Evolutionary conservation across 2,113 vertebrate genomes (phyloP).

Genomic region (Dipodomys spectabilis): DNA sequence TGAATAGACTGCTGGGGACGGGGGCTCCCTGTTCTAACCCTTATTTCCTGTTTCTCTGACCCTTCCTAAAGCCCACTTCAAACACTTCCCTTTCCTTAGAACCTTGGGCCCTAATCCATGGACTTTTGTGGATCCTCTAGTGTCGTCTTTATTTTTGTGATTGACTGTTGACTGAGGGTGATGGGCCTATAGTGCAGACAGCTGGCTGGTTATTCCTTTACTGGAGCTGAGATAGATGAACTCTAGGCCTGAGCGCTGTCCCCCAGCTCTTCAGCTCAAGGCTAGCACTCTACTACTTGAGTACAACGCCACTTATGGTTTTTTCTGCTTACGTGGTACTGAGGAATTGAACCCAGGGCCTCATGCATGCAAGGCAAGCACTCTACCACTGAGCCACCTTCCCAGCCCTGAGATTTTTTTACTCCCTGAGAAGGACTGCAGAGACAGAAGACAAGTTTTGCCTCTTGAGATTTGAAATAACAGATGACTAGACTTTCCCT

Average conservation of each 20-base stretch:
- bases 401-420: neutral
- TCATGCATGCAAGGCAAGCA: too few relatives aligned
- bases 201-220: neutral
- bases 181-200: neutral
- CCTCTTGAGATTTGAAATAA: neutral
- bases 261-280: too few relatives aligned
- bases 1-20: neutral
- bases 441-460: neutral
- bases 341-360: too few relatives aligned
- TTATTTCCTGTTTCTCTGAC: neutral
- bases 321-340: too few relatives aligned
- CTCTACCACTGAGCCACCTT: too few relatives aligned
- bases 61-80: neutral
- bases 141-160: too few relatives aligned
- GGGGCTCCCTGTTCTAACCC: neutral
- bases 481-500: neutral
- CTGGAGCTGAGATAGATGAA: neutral
- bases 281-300: too few relatives aligned
- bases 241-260: too few relatives aligned
- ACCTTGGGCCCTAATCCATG: neutral
- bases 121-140: neutral
- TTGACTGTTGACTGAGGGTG: neutral
- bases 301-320: too few relatives aligned
- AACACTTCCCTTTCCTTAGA: neutral
- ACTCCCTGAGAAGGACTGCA: neutral